Evolutionary conservation across 2,888 invertebrate species (phyloP).

Genomic region (Diarsia mendica): DNA sequence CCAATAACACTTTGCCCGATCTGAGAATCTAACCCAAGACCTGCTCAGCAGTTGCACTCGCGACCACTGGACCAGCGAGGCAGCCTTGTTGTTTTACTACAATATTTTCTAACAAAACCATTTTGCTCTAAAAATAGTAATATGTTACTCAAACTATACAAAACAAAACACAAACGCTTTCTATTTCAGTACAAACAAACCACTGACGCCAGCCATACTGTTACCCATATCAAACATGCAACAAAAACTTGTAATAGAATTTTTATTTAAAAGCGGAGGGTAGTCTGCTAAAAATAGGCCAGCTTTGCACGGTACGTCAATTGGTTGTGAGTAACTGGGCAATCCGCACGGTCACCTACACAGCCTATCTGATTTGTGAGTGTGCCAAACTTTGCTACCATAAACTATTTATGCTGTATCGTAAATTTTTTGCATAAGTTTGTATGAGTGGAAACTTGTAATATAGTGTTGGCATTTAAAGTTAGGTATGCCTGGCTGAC

Average conservation of each 20-base stretch:
- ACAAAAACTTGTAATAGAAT: conserved; percentile 41
- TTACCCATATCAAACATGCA: conserved; percentile 40
- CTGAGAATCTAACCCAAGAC: too few relatives aligned
- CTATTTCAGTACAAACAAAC: conserved; percentile 30
- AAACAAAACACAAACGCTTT: conserved; percentile 10
- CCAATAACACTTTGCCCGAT: too few relatives aligned
- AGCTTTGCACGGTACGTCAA: conserved; percentile 20
- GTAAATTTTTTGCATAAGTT: too few relatives aligned
- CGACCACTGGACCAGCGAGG: too few relatives aligned
- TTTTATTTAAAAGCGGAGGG: conserved; percentile 37
- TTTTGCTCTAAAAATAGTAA: conserved; percentile 1
- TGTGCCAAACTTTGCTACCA: conserved; percentile 45
- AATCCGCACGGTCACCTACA: conserved; percentile 41
- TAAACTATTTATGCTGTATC: not conserved
- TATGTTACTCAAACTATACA: conserved; percentile 5
- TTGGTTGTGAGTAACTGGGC: conserved; percentile 20
- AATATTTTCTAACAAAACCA: not conserved
- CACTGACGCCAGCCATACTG: conserved; percentile 17
- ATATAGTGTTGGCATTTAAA: not conserved
- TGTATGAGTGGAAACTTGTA: too few relatives aligned
- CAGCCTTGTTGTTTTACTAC: not conserved
- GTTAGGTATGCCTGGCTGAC: not conserved
- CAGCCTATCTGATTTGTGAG: conserved; percentile 50
- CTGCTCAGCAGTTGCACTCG: too few relatives aligned
- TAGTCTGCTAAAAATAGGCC: conserved; percentile 37